These are phyloP conservation scores for Phalacrocorax aristotelis DNA, from an alignment of 2,113 vertebrate genomes.

Conservation along the genomic window DNA sequence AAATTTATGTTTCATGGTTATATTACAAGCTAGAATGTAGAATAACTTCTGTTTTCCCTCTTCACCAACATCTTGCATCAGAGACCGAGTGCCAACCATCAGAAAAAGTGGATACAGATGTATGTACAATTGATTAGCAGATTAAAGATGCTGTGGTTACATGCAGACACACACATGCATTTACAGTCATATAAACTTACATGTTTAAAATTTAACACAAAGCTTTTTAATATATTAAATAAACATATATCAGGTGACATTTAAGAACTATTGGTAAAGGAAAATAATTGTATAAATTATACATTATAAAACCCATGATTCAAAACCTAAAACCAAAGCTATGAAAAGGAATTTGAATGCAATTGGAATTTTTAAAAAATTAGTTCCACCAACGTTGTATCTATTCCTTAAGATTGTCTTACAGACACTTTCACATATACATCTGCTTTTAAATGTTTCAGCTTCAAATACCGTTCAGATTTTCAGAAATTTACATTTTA, in stretches of 20 bases:
- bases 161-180: background rate
- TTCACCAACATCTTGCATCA: background rate
- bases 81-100: background rate
- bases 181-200: background rate
- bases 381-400: accelerated
- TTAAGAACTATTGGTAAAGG: background rate
- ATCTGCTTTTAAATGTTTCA: background rate
- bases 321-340: background rate
- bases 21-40: background rate
- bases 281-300: background rate
- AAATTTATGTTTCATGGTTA: background rate
- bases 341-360: background rate
- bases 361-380: background rate
- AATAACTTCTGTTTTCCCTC: background rate
- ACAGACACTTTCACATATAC: background rate
- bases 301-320: background rate
- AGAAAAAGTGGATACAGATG: background rate
- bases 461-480: background rate
- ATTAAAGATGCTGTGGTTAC: background rate
- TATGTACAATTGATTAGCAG: background rate
- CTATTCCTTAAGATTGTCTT: background rate
- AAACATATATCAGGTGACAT: background rate
- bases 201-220: background rate
- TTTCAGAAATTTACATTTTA: background rate
- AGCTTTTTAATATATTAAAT: background rate